Base-by-base conservation (phyloP, 1,140 invertebrate genomes). In the Zaprionus ornatus region DNA sequence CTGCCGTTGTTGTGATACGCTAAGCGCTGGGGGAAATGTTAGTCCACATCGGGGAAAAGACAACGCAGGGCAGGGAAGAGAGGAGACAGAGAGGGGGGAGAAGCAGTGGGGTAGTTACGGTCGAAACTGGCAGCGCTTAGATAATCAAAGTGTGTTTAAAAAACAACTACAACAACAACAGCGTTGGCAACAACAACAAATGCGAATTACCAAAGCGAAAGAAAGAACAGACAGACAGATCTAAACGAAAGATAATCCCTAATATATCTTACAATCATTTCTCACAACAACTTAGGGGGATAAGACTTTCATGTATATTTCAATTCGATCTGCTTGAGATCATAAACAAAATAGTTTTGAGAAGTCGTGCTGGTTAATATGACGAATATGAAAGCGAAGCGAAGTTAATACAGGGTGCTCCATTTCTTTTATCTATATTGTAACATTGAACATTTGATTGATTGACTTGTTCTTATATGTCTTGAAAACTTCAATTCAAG, bases 71-170 rank as follows among this genome's bases (percentile, higher is more conserved):
- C 10, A 5, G 3, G 19, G 13, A 3, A n/a, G 29, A 37, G 45
- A 13, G 35, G 42, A n/a, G 42, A 27, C 27, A 40, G n/a, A 2
- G 4, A 27, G 15, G 17, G 25, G 19, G 21, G 6, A 2, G 40
- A 7, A 3, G n/a, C 40, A 19, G n/a, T 9, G n/a, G n/a, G 7
- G 40, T 45, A 10, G 40, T 45, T 45, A 45, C 40, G 40, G 5
- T 2, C 17, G 3, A 10, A 17, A 12, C 63, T 40, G 50, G 37
- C 15, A 29, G 54, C 19, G 40, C 17, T 32, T 56, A 70, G 66
- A 70, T 70, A 74, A 74, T 74, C 71, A 69, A 74, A 74, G 65
- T 69, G 50, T 74, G 65, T 63, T 70, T 59, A 74, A 61, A 74
- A 48, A 42, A 54, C 52, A 64, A 23, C 37, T 29, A 6, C 27